These are phyloP conservation scores for Lethenteron camtschaticum DNA, from an alignment of 2,113 vertebrate genomes.

Conservation along the genomic window DNA sequence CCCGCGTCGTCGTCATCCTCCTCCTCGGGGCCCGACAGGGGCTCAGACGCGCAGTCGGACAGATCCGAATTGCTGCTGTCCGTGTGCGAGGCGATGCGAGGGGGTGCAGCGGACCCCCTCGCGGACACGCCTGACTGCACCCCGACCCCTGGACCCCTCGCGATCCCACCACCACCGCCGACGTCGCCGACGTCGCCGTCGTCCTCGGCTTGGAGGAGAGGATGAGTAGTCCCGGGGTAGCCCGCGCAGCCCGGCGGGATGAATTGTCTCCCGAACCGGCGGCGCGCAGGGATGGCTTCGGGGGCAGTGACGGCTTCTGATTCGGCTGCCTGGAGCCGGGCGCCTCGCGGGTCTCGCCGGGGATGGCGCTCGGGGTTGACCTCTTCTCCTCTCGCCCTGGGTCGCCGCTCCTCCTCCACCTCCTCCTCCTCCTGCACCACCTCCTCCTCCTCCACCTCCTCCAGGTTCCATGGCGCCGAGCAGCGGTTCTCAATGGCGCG, in stretches of 20 bases:
- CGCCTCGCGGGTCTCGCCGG: slow-evolving; percentile 10
- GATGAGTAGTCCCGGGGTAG: slow-evolving; percentile 4
- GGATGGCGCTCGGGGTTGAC: slow-evolving; percentile 12
- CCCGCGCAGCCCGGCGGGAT: not conserved
- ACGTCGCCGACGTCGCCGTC: slow-evolving; percentile 7
- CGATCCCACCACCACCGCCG: slow-evolving; percentile 8
- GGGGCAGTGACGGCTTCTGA: slow-evolving; percentile 7
- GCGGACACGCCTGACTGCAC: no score
- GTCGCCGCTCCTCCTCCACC: slow-evolving; percentile 13
- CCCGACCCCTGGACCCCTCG: not conserved
- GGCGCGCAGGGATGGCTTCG: not conserved
- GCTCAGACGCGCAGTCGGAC: slow-evolving; percentile 75
- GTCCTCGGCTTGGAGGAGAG: not conserved
- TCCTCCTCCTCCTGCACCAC: not conserved
- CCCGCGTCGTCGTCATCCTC: slow-evolving; percentile 4
- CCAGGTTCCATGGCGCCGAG: slow-evolving; percentile 13
- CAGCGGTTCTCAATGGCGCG: slow-evolving; percentile 20
- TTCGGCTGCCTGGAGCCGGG: slow-evolving; percentile 10
- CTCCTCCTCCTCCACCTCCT: not conserved
- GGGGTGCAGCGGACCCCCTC: not conserved
- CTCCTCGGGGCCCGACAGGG: slow-evolving; percentile 52
- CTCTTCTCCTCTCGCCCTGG: slow-evolving; percentile 33
- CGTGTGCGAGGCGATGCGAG: slow-evolving; percentile 16
- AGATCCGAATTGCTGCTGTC: slow-evolving; percentile 83
- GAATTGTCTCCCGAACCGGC: no score